phyloP scores from a whole-genome alignment of 2,113 vertebrate genomes.

The Bubo scandiacus region DNA sequence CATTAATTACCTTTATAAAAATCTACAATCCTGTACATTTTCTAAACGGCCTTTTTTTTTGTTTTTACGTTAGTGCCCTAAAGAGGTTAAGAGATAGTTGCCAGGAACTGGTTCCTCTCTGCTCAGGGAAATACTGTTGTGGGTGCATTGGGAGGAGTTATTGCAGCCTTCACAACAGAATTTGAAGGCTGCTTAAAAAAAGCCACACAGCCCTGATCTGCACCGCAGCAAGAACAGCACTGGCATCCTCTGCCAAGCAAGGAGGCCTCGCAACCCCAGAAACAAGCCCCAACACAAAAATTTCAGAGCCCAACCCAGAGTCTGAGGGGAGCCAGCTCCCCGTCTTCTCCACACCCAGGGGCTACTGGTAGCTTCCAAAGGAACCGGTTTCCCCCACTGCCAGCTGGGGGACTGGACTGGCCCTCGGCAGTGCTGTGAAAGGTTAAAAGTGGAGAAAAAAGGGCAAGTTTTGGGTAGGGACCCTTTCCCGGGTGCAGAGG shows the following conservation, averaged over 20 bases:
- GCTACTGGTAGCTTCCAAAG: not conserved
- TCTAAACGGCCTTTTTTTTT: not conserved
- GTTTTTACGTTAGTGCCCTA: not conserved
- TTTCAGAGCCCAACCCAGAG: not conserved
- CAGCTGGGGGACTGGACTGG: not conserved
- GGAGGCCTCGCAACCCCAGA: not conserved
- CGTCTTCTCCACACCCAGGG: not conserved
- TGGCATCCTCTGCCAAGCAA: not conserved
- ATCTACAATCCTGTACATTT: not conserved
- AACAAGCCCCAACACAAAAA: not conserved
- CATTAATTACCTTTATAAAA: not conserved
- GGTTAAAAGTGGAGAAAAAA: not conserved
- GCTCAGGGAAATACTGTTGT: not conserved
- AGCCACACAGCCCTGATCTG: not conserved
- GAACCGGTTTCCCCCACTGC: not conserved
- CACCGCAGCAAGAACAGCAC: rapidly evolving
- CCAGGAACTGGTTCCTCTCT: not conserved
- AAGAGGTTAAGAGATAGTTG: not conserved
- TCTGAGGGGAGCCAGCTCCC: not conserved
- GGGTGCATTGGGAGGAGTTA: not conserved
- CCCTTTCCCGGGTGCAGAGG: rapidly evolving
- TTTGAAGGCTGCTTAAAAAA: not conserved
- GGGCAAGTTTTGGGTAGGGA: rapidly evolving
- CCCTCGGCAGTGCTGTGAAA: not conserved
- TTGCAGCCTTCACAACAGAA: not conserved